Evolutionary conservation across 1,140 invertebrate genomes (phyloP).

Genomic region (Conopomorpha cramerella): DNA sequence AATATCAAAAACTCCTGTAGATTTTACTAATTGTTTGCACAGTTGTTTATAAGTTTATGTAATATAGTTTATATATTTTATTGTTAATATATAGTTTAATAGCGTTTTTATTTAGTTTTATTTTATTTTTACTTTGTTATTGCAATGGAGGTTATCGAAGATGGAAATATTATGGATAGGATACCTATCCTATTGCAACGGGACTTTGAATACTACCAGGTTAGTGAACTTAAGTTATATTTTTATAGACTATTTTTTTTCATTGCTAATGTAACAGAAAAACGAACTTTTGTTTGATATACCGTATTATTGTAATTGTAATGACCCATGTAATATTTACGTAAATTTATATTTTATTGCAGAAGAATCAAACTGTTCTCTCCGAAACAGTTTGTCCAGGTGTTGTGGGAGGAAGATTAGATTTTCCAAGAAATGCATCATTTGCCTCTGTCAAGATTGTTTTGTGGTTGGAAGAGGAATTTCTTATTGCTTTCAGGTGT

Average conservation of each 20-base stretch:
- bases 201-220: conserved; percentile 81
- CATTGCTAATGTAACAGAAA: too few species aligned
- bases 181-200: conserved; percentile 77
- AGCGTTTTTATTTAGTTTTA: conserved; percentile 33
- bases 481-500: conserved; percentile 64
- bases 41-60: too few species aligned
- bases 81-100: too few species aligned
- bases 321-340: too few species aligned
- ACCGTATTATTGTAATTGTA: too few species aligned
- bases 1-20: conserved; percentile 67
- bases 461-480: conserved; percentile 76
- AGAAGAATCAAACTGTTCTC: conserved; percentile 75
- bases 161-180: conserved; percentile 82
- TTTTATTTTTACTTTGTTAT: conserved; percentile 18
- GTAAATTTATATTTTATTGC: too few species aligned
- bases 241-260: too few species aligned
- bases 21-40: conserved; percentile 66
- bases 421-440: conserved; percentile 79
- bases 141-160: conserved; percentile 81
- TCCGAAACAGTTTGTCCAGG: conserved; percentile 74
- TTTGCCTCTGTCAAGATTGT: conserved; percentile 81
- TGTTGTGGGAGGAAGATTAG: conserved; percentile 74
- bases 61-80: too few species aligned
- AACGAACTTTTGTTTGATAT: too few species aligned
- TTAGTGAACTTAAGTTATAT: too few species aligned